Percentiles rank a stretch among this genome's conserved stretches.
These are phyloP conservation scores for Gnatocerus cornutus DNA, from an alignment of 2,888 invertebrate species.

Conservation along the genomic window DNA sequence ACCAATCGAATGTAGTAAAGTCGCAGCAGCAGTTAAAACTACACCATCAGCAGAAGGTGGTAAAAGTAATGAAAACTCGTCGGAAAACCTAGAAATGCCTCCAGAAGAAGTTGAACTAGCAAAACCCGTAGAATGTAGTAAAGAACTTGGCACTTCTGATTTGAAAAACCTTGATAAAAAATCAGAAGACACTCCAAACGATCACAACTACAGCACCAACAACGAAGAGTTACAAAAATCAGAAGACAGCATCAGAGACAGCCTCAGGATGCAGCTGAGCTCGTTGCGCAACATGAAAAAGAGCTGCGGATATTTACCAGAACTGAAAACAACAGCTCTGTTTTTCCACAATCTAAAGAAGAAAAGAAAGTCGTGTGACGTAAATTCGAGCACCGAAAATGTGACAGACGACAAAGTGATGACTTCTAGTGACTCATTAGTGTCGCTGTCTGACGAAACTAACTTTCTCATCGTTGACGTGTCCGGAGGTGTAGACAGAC, in stretches of 20 bases:
- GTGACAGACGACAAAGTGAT: neutral
- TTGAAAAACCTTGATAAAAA: neutral
- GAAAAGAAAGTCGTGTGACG: slow-evolving; percentile 41
- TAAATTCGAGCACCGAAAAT: slow-evolving; percentile 8
- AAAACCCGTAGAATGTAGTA: too few species aligned
- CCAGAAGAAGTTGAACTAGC: too few species aligned
- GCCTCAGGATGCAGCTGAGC: slow-evolving; percentile 59
- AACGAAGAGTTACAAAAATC: slow-evolving; percentile 9
- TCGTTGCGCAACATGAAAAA: slow-evolving; percentile 60
- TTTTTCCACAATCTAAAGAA: slow-evolving; percentile 40
- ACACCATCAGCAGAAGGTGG: too few species aligned
- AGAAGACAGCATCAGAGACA: slow-evolving; percentile 59
- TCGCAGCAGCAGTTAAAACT: too few species aligned
- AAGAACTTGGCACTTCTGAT: too few species aligned
- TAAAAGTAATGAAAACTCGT: too few species aligned
- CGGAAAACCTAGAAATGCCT: too few species aligned
- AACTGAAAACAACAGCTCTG: slow-evolving; percentile 14
- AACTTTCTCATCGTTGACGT: slow-evolving; percentile 58
- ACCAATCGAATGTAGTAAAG: too few species aligned
- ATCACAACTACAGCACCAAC: slow-evolving; percentile 1
- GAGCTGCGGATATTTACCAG: slow-evolving; percentile 34
- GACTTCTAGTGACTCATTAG: slow-evolving; percentile 21
- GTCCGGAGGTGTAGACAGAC: slow-evolving; percentile 56
- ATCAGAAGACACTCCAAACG: neutral
- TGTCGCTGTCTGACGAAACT: slow-evolving; percentile 53